Evolutionary conservation across 2,888 invertebrate species (phyloP).

Genomic region (Hirtodrosophila trivittata): DNA sequence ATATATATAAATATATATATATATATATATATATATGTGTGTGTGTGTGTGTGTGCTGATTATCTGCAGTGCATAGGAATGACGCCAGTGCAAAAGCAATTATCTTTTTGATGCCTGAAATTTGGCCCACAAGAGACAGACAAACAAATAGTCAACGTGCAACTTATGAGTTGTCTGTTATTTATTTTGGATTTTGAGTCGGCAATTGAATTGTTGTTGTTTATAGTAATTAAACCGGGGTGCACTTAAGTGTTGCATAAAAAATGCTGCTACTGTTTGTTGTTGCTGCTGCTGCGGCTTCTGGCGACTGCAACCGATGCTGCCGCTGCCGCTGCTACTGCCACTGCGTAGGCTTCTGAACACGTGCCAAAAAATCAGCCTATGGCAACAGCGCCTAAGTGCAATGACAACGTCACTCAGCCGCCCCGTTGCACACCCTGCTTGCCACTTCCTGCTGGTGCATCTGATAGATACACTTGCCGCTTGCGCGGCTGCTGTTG

Average conservation of each 20-base stretch:
- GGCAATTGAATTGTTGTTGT: slow-evolving; percentile 65
- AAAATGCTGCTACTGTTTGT: slow-evolving; percentile 50
- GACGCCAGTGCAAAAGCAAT: slow-evolving; percentile 58
- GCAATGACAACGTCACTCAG: slow-evolving; percentile 73
- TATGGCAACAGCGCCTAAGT: slow-evolving; percentile 46
- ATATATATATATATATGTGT: neutral
- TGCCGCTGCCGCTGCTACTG: slow-evolving; percentile 6
- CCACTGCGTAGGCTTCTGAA: slow-evolving; percentile 63
- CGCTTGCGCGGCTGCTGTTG: slow-evolving; percentile 30
- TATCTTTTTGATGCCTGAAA: slow-evolving; percentile 70
- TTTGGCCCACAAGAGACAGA: slow-evolving; percentile 44
- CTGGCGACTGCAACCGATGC: slow-evolving; percentile 3
- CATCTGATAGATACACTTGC: slow-evolving; percentile 48
- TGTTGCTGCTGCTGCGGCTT: slow-evolving; percentile 13
- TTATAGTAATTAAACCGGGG: slow-evolving; percentile 70
- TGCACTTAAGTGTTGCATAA: slow-evolving; percentile 76
- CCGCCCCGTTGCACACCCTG: slow-evolving; percentile 49
- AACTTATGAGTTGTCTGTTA: slow-evolving; percentile 52
- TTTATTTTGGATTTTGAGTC: slow-evolving; percentile 40
- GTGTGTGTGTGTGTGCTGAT: slow-evolving; percentile 28
- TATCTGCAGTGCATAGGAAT: slow-evolving; percentile 34
- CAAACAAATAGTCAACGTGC: slow-evolving; percentile 16
- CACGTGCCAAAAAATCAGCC: slow-evolving; percentile 70
- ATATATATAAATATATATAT: slow-evolving; percentile 1
- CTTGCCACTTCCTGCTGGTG: slow-evolving; percentile 44